Percentiles rank a stretch among this genome's conserved stretches.
These are phyloP conservation scores for Odontamblyopus lacepedii DNA, from an alignment of 2,797 vertebrate species.

Conservation along the genomic window DNA sequence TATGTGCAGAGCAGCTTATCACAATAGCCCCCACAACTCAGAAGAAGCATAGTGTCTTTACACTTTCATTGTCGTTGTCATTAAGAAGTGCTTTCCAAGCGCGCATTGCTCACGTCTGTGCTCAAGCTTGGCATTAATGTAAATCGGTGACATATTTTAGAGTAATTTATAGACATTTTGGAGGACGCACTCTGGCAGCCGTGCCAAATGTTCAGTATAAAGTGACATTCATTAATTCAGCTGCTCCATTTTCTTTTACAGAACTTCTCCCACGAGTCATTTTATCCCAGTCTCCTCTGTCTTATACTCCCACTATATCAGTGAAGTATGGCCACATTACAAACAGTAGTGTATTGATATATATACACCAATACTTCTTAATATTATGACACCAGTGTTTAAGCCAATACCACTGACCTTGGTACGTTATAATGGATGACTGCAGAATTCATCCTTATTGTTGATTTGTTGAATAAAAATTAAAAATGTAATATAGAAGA, in stretches of 20 bases:
- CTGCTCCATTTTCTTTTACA: slow-evolving; percentile 23
- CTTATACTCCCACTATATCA: slow-evolving; percentile 1
- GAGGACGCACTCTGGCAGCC: slow-evolving; percentile 10
- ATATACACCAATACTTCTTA: background rate
- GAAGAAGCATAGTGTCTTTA: slow-evolving; percentile 21
- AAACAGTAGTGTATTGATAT: background rate
- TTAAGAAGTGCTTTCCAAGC: slow-evolving; percentile 19
- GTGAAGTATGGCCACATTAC: background rate
- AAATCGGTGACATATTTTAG: slow-evolving; percentile 18
- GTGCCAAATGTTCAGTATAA: slow-evolving; percentile 13
- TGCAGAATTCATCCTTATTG: background rate
- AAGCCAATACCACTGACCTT: background rate
- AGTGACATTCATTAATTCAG: slow-evolving; percentile 30
- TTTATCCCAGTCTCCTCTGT: slow-evolving; percentile 10
- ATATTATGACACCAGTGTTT: background rate
- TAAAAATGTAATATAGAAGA: background rate
- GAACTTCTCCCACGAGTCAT: slow-evolving; percentile 20
- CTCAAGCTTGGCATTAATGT: slow-evolving; percentile 19
- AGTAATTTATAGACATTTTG: slow-evolving; percentile 16
- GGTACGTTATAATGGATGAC: background rate
- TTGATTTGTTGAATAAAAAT: background rate
- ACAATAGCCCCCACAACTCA: slow-evolving; percentile 22
- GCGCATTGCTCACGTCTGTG: slow-evolving; percentile 17
- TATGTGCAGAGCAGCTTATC: slow-evolving; percentile 16
- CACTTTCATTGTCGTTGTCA: slow-evolving; percentile 27